phyloP scores from a whole-genome alignment of 2,888 invertebrate species.

The Acholoe squamosa region DNA sequence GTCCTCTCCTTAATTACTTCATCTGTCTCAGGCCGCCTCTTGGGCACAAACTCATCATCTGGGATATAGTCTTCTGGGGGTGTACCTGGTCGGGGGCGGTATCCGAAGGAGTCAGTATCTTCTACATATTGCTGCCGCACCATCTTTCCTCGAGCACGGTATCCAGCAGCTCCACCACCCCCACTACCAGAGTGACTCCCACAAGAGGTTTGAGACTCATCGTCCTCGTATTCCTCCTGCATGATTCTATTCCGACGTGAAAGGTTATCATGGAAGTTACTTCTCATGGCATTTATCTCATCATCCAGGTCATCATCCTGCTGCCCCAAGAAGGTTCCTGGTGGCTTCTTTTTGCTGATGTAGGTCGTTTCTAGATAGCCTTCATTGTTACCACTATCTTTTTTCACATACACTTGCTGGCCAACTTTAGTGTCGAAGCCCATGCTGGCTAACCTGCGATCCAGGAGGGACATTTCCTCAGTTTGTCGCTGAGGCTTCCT shows the following conservation, averaged over 20 bases:
- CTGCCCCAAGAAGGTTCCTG: neutral
- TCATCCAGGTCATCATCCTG: conserved; percentile 51
- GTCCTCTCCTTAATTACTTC: conserved; percentile 68
- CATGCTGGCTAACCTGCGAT: conserved; percentile 61
- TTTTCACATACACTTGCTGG: conserved; percentile 42
- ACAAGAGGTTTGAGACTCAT: neutral
- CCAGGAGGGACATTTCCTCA: conserved; percentile 59
- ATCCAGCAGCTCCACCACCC: neutral
- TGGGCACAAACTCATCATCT: conserved; percentile 64
- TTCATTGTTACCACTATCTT: conserved; percentile 46
- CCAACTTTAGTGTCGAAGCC: conserved; percentile 44
- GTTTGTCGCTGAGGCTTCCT: neutral
- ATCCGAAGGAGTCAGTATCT: conserved; percentile 5
- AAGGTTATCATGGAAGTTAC: neutral
- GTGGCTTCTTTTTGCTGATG: conserved; percentile 55
- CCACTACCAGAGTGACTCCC: neutral
- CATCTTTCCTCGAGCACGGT: conserved; percentile 47
- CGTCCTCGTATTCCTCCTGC: conserved; percentile 47
- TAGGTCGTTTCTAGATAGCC: conserved; percentile 52
- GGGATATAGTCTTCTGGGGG: conserved; percentile 35
- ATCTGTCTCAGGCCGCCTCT: conserved; percentile 66
- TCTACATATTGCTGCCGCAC: conserved; percentile 55
- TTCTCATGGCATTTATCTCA: conserved; percentile 56
- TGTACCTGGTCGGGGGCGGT: neutral
- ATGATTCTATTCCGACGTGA: neutral